Base-by-base conservation (phyloP, 1,140 invertebrate species). In the Thaumetopoea pityocampa region DNA sequence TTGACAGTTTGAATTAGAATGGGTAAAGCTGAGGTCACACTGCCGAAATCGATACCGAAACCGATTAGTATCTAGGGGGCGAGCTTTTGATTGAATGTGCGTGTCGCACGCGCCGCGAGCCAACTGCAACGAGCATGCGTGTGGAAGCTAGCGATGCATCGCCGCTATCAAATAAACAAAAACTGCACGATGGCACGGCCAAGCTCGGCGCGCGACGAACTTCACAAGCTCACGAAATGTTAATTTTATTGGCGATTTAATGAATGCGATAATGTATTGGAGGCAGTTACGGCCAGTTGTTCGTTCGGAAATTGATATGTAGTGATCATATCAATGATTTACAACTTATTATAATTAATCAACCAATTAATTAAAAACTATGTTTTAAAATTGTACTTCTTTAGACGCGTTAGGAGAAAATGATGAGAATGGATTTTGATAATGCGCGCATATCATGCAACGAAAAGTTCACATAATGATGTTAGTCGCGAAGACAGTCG, bases 141-240 rank as follows among this genome's bases (percentile, higher is more conserved):
- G 61, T 69, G 67, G 56, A 67, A 53, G 51, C 59, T 60, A 63
- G 60, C 66, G 68, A 68, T 73, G 70, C 72, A 80, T 59, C 61
- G 51, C 33, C 45, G 48, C 67, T 69, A 73, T 73, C 67, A 73
- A 73, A 71, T 68, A 78, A 79, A 76, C 70, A 80, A 79, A 77
- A 81, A 77, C 51, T 67, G 51, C 63, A 65, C 49, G 51, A 51
- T 43, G 61, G 51, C 35, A 53, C 53, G 51, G 52, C 52, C 50
- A 61, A 69, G 62, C 66, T 67, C 48, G 59, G 47, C 47, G 53
- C n/a, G n/a, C n/a, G n/a, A n/a, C 63, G 52, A 43, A 38, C 47
- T 48, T 51, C 45, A 28, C n/a, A n/a, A 42, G 38, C 26, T 34
- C 32, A 50, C 49, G 12, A 44, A 50, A 48, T 40, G 56, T 52